Conservation (phyloP, 2,113 vertebrate genomes). For the Lasiurus borealis region DNA sequence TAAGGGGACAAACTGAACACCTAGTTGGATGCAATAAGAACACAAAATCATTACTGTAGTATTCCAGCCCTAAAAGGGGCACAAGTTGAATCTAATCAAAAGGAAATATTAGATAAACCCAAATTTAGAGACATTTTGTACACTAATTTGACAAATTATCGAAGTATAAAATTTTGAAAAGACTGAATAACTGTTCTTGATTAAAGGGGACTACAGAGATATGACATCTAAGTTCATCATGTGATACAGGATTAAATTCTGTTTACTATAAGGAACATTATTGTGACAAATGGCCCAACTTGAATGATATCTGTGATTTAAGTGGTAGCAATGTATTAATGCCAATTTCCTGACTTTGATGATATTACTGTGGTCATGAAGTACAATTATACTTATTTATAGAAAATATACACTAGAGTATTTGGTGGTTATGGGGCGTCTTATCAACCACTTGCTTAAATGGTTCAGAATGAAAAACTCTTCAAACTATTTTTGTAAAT, state of each 20-base stretch:
- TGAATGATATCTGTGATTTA: neutral
- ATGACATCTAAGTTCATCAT: neutral
- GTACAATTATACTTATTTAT: neutral
- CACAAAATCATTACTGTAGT: neutral
- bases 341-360: neutral
- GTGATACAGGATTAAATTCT: neutral
- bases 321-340: neutral
- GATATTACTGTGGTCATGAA: neutral
- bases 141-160: conserved; percentile 17
- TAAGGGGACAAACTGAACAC: neutral
- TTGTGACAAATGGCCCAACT: neutral
- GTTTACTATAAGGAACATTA: neutral
- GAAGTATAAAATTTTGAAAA: neutral
- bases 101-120: conserved; percentile 21
- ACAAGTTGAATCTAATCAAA: neutral
- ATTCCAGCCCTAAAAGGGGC: neutral
- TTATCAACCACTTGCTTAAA: neutral
- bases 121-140: neutral
- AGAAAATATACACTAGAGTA: neutral
- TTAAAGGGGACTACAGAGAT: neutral
- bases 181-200: neutral
- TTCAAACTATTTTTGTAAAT: neutral
- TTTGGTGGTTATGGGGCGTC: neutral
- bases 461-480: neutral
- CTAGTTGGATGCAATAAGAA: neutral